Percentiles rank a stretch among this genome's conserved stretches.
Conservation (phyloP, 2,888 invertebrate genomes). For the Yponomeuta plumbellus region DNA sequence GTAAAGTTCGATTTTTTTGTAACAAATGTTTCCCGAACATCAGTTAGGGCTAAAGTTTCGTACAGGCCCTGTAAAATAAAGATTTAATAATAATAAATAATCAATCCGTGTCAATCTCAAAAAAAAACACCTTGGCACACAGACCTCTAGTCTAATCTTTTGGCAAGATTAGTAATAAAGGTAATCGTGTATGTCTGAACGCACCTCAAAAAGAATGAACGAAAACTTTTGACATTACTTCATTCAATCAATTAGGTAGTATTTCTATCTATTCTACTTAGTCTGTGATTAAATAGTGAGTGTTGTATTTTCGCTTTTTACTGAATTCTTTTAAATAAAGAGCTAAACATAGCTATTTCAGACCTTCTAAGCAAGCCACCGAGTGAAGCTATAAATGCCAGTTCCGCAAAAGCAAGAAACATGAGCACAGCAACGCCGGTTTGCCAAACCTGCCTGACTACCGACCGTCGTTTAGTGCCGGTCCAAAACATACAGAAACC, state of each 20-base stretch:
- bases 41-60: too few species aligned
- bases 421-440: constrained; percentile 2
- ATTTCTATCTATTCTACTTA: too few species aligned
- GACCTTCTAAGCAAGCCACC: too few species aligned
- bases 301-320: background rate
- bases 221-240: background rate
- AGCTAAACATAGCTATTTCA: background rate
- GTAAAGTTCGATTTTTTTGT: too few species aligned
- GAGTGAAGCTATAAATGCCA: background rate
- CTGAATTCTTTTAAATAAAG: background rate
- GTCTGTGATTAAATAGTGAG: background rate
- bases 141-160: too few species aligned
- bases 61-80: too few species aligned
- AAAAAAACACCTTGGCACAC: too few species aligned
- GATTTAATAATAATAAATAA: too few species aligned
- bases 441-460: constrained; percentile 36
- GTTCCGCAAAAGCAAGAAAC: background rate
- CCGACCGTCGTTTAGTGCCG: constrained; percentile 28
- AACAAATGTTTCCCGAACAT: too few species aligned
- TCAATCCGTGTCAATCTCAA: too few species aligned
- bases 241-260: background rate
- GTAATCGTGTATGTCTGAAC: too few species aligned
- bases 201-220: background rate
- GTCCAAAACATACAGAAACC: constrained; percentile 20
- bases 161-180: too few species aligned